Conservation (phyloP, 2,888 invertebrate species). For the Melikaiella ostensackeni region DNA sequence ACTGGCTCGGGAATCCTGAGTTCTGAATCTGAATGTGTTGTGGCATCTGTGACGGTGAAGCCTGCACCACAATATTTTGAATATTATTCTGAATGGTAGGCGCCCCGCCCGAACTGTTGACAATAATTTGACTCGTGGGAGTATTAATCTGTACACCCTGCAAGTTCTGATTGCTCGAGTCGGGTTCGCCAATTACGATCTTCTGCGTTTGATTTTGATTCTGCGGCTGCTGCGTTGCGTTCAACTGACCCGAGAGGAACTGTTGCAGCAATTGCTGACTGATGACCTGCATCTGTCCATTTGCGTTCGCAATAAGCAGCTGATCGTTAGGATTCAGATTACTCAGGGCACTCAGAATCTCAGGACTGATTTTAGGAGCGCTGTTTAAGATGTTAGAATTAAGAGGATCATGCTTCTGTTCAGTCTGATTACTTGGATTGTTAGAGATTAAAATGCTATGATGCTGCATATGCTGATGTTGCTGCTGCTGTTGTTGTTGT, state of each 20-base stretch:
- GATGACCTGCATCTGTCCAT: constrained; percentile 76
- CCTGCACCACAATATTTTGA: constrained; percentile 75
- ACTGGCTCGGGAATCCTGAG: constrained; percentile 74
- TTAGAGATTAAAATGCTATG: constrained; percentile 72
- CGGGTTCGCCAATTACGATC: constrained; percentile 74
- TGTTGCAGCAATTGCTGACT: constrained; percentile 75
- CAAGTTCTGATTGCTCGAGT: constrained; percentile 70
- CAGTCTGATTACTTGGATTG: constrained; percentile 56
- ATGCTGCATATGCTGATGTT: constrained; percentile 62
- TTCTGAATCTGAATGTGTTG: constrained; percentile 76
- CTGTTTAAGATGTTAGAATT: constrained; percentile 73
- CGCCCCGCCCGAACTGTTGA: constrained; percentile 75
- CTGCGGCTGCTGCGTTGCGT: constrained; percentile 63
- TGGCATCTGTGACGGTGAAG: constrained; percentile 74
- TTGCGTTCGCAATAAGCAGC: constrained; percentile 73
- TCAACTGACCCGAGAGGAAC: constrained; percentile 72
- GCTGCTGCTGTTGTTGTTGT: constrained; percentile 57
- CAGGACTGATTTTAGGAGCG: constrained; percentile 74
- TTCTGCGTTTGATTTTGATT: constrained; percentile 73
- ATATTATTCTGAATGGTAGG: constrained; percentile 76
- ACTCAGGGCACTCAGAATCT: constrained; percentile 73
- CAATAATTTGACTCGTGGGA: constrained; percentile 75
- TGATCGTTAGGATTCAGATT: constrained; percentile 76
- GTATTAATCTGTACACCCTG: constrained; percentile 76
- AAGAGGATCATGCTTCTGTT: constrained; percentile 52